These are phyloP conservation scores for Coptodon rendalli DNA, from an alignment of 2,113 vertebrate species.

Conservation along the genomic window DNA sequence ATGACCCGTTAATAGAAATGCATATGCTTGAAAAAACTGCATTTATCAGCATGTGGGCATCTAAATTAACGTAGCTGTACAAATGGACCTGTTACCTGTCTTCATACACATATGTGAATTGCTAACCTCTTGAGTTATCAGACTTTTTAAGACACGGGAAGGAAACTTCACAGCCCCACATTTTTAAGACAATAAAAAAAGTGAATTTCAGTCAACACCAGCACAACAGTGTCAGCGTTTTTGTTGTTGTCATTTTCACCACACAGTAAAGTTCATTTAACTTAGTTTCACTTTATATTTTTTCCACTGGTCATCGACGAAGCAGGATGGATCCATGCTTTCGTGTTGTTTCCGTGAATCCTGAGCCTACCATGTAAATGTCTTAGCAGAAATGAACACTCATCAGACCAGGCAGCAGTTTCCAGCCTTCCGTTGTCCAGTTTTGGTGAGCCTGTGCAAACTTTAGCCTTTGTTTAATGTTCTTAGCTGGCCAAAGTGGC, in stretches of 20 bases:
- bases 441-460: background rate
- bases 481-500: background rate
- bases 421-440: background rate
- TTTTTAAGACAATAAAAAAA: background rate
- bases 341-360: background rate
- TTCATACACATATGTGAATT: background rate
- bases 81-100: background rate
- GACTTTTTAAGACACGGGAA: background rate
- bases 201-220: background rate
- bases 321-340: background rate
- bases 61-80: background rate
- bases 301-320: background rate
- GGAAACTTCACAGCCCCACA: background rate
- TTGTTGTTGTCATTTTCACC: background rate
- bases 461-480: background rate
- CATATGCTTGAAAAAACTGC: background rate
- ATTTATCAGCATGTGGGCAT: background rate
- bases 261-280: background rate
- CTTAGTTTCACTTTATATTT: background rate
- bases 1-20: background rate
- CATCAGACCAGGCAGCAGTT: background rate
- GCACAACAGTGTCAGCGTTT: background rate
- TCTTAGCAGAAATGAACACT: background rate
- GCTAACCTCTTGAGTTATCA: background rate
- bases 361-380: background rate